Evolutionary conservation across 92 coral and sea anemone species (phyloP).

Genomic region (Pocillopora meandrina): DNA sequence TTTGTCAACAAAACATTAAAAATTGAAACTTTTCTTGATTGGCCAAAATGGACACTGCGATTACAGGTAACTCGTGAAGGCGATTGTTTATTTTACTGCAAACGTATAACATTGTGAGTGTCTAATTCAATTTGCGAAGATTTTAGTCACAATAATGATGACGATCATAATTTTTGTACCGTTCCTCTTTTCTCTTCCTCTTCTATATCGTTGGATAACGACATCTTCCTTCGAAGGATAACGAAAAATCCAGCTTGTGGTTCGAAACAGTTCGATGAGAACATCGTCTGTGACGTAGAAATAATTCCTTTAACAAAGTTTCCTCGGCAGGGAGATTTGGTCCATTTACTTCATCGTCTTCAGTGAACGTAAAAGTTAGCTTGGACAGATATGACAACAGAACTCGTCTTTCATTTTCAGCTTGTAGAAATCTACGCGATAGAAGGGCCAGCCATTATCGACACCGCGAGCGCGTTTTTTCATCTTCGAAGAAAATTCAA

Average conservation of each 20-base stretch:
- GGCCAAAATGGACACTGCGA: no score
- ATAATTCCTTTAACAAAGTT: not conserved
- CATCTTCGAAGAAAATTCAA: slow-evolving; percentile 18
- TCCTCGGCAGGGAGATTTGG: not conserved
- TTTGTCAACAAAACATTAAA: not conserved
- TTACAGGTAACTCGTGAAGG: no score
- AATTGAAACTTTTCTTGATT: no score
- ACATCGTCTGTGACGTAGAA: slow-evolving; percentile 1
- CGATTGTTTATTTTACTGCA: no score
- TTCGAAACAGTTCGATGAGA: not conserved
- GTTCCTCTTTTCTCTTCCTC: not conserved
- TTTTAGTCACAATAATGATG: not conserved
- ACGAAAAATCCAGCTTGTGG: not conserved
- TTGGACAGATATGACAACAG: not conserved
- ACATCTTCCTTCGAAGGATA: not conserved
- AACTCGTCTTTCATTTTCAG: not conserved
- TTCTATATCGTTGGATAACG: not conserved
- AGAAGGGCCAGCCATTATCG: slow-evolving; percentile 15
- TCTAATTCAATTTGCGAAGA: not conserved
- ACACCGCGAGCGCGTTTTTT: not conserved
- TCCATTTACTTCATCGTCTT: not conserved
- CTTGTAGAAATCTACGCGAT: slow-evolving; percentile 15
- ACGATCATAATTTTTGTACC: not conserved
- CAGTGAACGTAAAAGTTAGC: not conserved
- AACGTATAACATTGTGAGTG: no score